Base-by-base conservation (phyloP, 1,140 invertebrate genomes). In the Drosophila parvula region DNA sequence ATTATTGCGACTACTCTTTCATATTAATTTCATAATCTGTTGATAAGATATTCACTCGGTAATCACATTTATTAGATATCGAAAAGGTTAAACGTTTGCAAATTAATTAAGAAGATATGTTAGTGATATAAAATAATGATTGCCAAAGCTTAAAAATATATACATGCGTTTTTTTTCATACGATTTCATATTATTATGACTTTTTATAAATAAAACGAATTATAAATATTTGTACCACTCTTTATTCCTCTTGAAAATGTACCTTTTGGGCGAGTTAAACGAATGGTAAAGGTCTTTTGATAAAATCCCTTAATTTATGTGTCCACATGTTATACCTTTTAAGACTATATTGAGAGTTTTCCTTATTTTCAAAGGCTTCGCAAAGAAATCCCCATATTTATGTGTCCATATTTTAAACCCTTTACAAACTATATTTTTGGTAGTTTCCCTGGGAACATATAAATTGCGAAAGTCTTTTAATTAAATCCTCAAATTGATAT, bases 1-100 rank as follows among this genome's bases (percentile, higher is more conserved):
- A 50, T 67, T 65, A 65, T 65, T 27, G 50, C 32, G 16, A 18
- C 30, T 8, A 65, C 14, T 34, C 2, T 67, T 64, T 38, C 12
- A 12, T 65, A 65, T 40, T 51, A n/a, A 50, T 36, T 51, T 51
- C 8, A 43, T 65, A 51, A 12, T 14, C 14, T 63, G 14, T 10
- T 48, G 59, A 68, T 68, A 41, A 64, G 60, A 16, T 50, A 40
- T 38, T 12, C 11, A 7, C 5, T 63, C 5, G 27, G 16, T 5
- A 36, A 22, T 36, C 7, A 36, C 12, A n/a, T 38, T 30, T 51
- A 16, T 12, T 3, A 22, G 10, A 60, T 22, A 36, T 36, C 6
- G 3, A 53, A 9, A 9, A 5, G 12, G 11, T 18, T 22, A 36
- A 34, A 32, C 4, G 4, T 43, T 8, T 41, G n/a, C 4, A 11